Evolutionary conservation across 1,140 invertebrate genomes (phyloP), one percentile per base, ranked within the genome.

Genomic region (Neuroterus valhalla): DNA sequence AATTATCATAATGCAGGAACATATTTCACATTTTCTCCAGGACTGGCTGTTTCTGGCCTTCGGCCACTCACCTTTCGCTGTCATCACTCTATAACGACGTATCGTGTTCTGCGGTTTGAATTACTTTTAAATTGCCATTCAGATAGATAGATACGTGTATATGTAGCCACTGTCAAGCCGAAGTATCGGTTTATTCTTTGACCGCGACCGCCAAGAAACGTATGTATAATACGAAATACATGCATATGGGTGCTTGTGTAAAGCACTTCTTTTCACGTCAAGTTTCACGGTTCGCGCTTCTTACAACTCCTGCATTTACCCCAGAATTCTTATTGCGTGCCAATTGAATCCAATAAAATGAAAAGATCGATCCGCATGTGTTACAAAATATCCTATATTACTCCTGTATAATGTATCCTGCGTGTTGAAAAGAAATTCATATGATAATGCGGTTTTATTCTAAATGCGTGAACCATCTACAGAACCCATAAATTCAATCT

Each of bases 91-190:
- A 31, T 62, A 62, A 62, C 52, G 52, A 62, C 23, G 52, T 62
- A 62, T 62, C 52, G 23, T 62, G 52, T 62, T 62, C 52, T 62
- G 52, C 52, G 52, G 52, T 62, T 62, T 62, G 23, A 55, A 62
- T 62, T 62, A 62, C 52, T 62, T 62, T 62, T 15, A 62, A 62
- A 62, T 62, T 62, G 52, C 52, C 52, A 62, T 62, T 15, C 52
- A 62, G 11, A 38, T 62, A 26, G 12, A 31, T 62, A 55, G 26
- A 26, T 26, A 26, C 4, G 4, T 26, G 4, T 46, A n/a, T 46
- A 55, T 23, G 26, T 26, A 26, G 52, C 52, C 15, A 55, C 52
- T 12, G n/a, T 62, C 23, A 26, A 62, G 14, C 3, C 52, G 52
- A 62, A 62, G 52, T 62, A 62, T 62, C 52, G 52, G 31, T 62